Percentiles rank a stretch among this genome's conserved stretches.
Conservation (phyloP, 2,797 vertebrate genomes). For the Sebastes baramenuke region DNA sequence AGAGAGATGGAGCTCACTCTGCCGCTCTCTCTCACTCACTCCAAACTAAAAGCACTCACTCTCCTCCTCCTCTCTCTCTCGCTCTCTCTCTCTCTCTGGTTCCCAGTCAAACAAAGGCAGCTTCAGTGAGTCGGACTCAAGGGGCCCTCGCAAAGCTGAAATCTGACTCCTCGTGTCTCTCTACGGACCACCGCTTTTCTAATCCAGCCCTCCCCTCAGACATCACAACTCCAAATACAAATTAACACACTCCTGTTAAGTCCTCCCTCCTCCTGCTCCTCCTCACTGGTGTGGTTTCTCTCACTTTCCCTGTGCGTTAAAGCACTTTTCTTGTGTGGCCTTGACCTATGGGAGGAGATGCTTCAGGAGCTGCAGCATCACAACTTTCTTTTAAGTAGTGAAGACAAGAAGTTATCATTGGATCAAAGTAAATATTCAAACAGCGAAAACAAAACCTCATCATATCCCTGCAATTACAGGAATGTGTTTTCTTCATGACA, state of each 20-base stretch:
- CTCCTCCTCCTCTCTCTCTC: constrained; percentile 37
- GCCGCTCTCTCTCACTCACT: constrained; percentile 43
- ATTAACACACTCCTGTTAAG: constrained; percentile 67
- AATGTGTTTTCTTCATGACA: not conserved
- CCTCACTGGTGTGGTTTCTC: constrained; percentile 49
- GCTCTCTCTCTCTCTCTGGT: constrained; percentile 53
- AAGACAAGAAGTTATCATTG: not conserved
- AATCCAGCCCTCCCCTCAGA: constrained; percentile 73
- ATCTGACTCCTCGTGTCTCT: constrained; percentile 83
- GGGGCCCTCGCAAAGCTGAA: constrained; percentile 84
- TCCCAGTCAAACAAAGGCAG: constrained; percentile 89
- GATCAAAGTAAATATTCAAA: not conserved
- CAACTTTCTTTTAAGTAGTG: not conserved
- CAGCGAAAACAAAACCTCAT: not conserved
- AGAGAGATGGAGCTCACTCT: constrained; percentile 74
- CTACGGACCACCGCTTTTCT: constrained; percentile 71
- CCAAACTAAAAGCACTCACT: constrained; percentile 57
- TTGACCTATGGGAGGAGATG: constrained; percentile 26
- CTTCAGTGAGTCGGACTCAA: constrained; percentile 84
- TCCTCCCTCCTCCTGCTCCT: constrained; percentile 43
- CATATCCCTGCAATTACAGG: not conserved
- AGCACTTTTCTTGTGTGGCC: constrained; percentile 38
- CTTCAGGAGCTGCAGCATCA: constrained; percentile 10
- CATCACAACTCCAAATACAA: constrained; percentile 66
- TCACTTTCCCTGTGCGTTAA: constrained; percentile 30